These are phyloP conservation scores for Ceuthmochares aereus DNA, from an alignment of 2,113 vertebrate species.

Conservation along the genomic window DNA sequence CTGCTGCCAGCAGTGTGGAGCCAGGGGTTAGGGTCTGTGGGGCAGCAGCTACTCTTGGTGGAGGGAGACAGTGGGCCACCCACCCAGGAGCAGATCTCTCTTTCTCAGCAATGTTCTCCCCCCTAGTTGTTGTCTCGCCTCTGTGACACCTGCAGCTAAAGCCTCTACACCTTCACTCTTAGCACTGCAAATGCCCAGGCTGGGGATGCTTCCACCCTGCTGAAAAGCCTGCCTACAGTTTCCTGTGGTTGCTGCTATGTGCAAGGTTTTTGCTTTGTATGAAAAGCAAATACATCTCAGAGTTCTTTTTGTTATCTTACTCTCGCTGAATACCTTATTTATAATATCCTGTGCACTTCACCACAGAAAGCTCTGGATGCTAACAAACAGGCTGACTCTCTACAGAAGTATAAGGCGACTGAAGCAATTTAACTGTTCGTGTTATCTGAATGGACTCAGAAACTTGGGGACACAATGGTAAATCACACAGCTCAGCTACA, in stretches of 20 bases:
- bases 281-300: not conserved
- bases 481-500: not conserved
- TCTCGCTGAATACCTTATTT: not conserved
- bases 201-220: not conserved
- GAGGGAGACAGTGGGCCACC: not conserved
- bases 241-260: not conserved
- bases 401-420: not conserved
- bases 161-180: not conserved
- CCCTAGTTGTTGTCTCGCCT: not conserved
- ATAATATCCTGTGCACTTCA: not conserved
- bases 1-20: not conserved
- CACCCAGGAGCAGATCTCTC: not conserved
- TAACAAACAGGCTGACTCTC: not conserved
- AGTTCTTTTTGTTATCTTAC: not conserved
- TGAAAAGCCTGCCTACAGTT: not conserved
- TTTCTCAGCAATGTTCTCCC: not conserved
- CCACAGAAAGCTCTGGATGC: not conserved
- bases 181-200: accelerated
- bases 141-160: not conserved
- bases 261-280: not conserved
- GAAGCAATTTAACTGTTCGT: not conserved
- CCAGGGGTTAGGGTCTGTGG: too few relatives aligned
- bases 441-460: not conserved
- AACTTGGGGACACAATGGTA: not conserved
- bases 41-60: not conserved